These are phyloP conservation scores for Callocephalon fimbriatum DNA, from an alignment of 2,113 vertebrate genomes.

Conservation along the genomic window DNA sequence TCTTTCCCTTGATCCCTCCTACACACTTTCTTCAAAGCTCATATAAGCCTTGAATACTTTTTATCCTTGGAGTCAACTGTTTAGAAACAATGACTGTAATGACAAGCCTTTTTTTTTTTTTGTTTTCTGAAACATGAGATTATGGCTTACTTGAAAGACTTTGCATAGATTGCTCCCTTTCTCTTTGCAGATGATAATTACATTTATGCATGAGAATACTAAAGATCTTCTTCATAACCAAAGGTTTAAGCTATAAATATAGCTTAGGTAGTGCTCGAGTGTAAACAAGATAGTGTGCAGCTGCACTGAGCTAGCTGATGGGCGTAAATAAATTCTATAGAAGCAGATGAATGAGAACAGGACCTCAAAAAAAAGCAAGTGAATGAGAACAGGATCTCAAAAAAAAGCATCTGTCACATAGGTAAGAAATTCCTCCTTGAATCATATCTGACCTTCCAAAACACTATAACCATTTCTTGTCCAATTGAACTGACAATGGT, in stretches of 20 bases:
- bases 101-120: background rate
- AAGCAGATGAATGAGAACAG: background rate
- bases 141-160: accelerated
- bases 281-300: background rate
- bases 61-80: background rate
- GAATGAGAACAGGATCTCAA: background rate
- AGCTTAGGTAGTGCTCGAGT: background rate
- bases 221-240: background rate
- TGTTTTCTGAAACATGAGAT: background rate
- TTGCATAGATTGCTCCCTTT: background rate
- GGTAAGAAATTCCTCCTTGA: background rate
- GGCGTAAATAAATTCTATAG: accelerated
- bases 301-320: background rate
- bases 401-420: background rate
- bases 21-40: background rate
- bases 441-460: background rate
- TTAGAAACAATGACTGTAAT: background rate
- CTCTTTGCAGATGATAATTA: background rate
- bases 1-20: background rate
- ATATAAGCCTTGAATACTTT: background rate
- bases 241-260: background rate
- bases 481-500: background rate
- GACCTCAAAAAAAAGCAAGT: background rate
- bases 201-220: background rate
- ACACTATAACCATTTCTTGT: background rate